A percentile compares a stretch with the other conserved stretches of the same genome.
phyloP scores from a whole-genome alignment of 2,888 invertebrate species.

The Chirona hameri region DNA sequence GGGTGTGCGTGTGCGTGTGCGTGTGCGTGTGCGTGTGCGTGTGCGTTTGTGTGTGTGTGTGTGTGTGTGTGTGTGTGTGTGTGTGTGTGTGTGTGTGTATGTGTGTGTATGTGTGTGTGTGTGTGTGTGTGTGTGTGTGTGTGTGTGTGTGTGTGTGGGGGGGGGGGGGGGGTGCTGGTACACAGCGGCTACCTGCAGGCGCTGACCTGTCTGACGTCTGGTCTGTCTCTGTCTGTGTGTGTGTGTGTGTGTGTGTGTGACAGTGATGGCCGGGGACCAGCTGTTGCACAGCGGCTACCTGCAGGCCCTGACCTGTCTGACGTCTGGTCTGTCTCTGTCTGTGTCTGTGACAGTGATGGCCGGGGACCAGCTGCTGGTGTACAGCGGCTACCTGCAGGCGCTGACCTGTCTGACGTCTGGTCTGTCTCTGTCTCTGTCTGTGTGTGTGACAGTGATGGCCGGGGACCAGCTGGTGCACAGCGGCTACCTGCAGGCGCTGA shows the following conservation, averaged over 20 bases:
- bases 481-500: constrained; percentile 56
- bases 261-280: constrained; percentile 57
- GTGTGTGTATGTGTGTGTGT: no score
- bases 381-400: constrained; percentile 58
- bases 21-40: no score
- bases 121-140: neutral
- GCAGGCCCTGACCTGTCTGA: constrained; percentile 55
- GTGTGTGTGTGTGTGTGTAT: no score
- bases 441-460: constrained; percentile 50
- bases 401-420: constrained; percentile 47
- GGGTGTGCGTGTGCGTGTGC: no score
- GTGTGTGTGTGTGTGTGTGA: no score
- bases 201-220: no score
- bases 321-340: constrained; percentile 50
- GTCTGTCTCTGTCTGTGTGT: neutral
- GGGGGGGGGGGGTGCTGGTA: no score
- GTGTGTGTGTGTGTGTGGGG: no score
- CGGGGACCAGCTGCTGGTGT: constrained; percentile 58
- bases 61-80: no score
- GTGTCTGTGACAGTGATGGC: constrained; percentile 50
- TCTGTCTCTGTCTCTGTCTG: neutral
- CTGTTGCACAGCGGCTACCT: constrained; percentile 58
- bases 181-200: no score
- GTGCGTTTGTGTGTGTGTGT: no score
- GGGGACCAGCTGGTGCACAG: constrained; percentile 60